Evolutionary conservation across 1,140 invertebrate genomes (phyloP).

Genomic region (Whitmania pigra): DNA sequence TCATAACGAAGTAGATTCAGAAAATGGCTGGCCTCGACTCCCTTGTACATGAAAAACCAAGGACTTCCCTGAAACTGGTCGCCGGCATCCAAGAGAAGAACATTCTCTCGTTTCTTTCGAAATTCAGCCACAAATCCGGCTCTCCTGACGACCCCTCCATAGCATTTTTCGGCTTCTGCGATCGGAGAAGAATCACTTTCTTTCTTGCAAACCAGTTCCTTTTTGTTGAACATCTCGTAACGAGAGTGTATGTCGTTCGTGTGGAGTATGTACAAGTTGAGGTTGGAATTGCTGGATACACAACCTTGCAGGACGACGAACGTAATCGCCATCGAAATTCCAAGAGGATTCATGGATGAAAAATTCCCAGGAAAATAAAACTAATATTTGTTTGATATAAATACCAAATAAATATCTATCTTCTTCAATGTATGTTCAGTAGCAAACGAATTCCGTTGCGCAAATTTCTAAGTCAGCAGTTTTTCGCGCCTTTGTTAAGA

Average conservation of each 20-base stretch:
- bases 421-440: too few species aligned
- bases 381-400: too few species aligned
- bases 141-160: neutral
- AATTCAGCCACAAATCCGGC: neutral
- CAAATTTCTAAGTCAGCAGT: too few species aligned
- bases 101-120: neutral
- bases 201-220: slow-evolving; percentile 32
- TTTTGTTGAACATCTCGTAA: slow-evolving; percentile 59
- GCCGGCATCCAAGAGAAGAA: slow-evolving; percentile 3
- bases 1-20: neutral
- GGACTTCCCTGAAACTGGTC: neutral
- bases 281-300: slow-evolving; percentile 20
- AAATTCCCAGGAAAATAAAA: too few species aligned
- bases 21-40: neutral
- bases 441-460: too few species aligned
- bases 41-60: slow-evolving; percentile 7
- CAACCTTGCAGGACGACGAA: too few species aligned
- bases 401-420: too few species aligned
- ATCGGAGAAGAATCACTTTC: too few species aligned
- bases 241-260: slow-evolving; percentile 79
- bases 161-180: neutral
- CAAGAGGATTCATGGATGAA: too few species aligned
- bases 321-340: too few species aligned
- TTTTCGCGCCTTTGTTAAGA: too few species aligned
- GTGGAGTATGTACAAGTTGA: slow-evolving; percentile 62